Evolutionary conservation across 2,113 vertebrate species (phyloP).

Genomic region (Ctenodactylus gundi): DNA sequence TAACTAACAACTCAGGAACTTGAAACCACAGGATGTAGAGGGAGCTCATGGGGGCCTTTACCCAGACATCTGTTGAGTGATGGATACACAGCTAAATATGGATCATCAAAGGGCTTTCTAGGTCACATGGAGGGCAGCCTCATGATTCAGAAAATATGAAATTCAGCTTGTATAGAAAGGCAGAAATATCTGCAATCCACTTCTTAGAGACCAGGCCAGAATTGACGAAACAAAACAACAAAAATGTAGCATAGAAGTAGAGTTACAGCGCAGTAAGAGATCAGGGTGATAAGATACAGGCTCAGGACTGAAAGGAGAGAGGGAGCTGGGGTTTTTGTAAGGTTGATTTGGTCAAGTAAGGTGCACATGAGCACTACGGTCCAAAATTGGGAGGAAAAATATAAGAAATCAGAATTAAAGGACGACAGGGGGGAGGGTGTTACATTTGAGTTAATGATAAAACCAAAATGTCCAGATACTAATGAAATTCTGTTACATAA

Average conservation of each 20-base stretch:
- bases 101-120: conserved; percentile 79
- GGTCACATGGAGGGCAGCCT: conserved; percentile 76
- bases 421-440: background rate
- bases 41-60: conserved; percentile 73
- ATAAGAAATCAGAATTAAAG: background rate
- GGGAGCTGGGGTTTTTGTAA: background rate
- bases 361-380: background rate
- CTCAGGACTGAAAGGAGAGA: conserved; percentile 20
- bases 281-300: conserved; percentile 37
- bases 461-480: background rate
- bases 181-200: conserved; percentile 43
- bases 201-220: conserved; percentile 37
- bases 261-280: conserved; percentile 14
- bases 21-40: conserved; percentile 80
- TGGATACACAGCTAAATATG: conserved; percentile 79
- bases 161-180: conserved; percentile 64
- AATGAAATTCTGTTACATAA: conserved; percentile 1
- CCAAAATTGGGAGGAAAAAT: conserved; percentile 18
- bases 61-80: conserved; percentile 80
- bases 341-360: background rate
- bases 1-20: conserved; percentile 74
- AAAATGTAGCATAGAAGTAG: conserved; percentile 20
- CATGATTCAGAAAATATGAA: conserved; percentile 73
- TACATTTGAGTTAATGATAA: background rate
- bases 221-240: conserved; percentile 30